Base-by-base conservation (phyloP, 2,888 invertebrate genomes). In the Ecliptopera silaceata region DNA sequence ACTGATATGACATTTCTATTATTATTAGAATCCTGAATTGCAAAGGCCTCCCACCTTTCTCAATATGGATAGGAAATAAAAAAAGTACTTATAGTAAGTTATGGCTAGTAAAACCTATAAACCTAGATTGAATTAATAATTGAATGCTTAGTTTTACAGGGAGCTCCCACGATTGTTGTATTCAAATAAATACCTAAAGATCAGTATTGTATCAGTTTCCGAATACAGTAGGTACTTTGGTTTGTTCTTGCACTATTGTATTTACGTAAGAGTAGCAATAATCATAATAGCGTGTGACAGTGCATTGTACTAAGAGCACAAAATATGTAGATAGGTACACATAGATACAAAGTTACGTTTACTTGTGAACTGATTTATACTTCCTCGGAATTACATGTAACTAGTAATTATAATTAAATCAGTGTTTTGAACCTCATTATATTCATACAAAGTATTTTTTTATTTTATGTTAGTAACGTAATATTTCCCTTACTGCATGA, bases 261-360 rank as follows among this genome's bases (percentile, higher is more conserved):
- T 18, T 45, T 45, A 32, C 32, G 45, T 34, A 45, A 44, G 31
- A 32, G 11, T 12, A 36, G 4, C n/a, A 4, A 44, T 26, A 32
- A 31, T 44, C n/a, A 44, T 20, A 45, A 45, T 45, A 4, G 45
- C 45, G 45, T 45, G 45, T 18, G 32, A 45, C 18, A 45, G 18
- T 45, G 32, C 18, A 32, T 45, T 32, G 32, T 45, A 26, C 4
- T 26, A 1, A 26, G 22, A 22, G 22, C 22, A 22, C 22, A 22
- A 8, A 26, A 8, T 26, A 26, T 6, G 8, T 26, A 6, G n/a
- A n/a, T 31, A 6, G 31, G 31, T 31, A 43, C 26, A 17, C 32
- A 6, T 22, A 22, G 2, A 8, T 0, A 8, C 10, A 26, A 32
- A 32, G n/a, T 45, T 20, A 20, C 18, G 32, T 20, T 45, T 18